Base-by-base conservation (phyloP, 1,140 invertebrate genomes). In the Oncopodura yosiiana region DNA sequence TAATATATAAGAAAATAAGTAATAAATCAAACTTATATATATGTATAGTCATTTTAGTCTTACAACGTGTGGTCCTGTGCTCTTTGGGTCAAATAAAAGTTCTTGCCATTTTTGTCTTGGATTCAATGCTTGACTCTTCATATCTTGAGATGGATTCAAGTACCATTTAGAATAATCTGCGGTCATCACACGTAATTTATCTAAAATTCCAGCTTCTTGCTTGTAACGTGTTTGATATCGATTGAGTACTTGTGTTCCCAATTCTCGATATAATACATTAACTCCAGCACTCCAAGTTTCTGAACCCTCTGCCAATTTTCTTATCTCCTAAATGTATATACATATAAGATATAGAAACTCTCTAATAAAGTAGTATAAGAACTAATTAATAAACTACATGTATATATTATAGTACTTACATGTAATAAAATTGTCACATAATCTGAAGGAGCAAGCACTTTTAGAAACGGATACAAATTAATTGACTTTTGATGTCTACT, bases 201-300 rank as follows among this genome's bases (percentile, higher is more conserved):
- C 72, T 16, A 83, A 66, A 3, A 82, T 71, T 1, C 80, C 81
- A 62, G 76, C 77, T 26, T 77, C 72, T 46, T 77, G 69, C 64
- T 83, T 84, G 12, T 70, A 71, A 49, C 82, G 72, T 19, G 86
- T 76, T 69, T 82, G 74, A 67, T 79, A 83, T 44, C 77, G 76
- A 16, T 71, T 65, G 66, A 76, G 80, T 19, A 86, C 81, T 68
- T 80, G 76, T n/a, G 70, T 66, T 19, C 87, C 87, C 1, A 92
- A 66, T n/a, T 78, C 71, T 56, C 71, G 70, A 64, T 83, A 80
- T 11, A 92, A 69, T 30, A 75, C 66, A 43, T 69, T 73, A 2
- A 83, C 70, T 3, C 78, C 77, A 0, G 81, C 81, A 69, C 86
- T 90, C 68, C 81, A 92, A 0, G 78, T 79, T 65, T 89, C 84